These are phyloP conservation scores for Agrilus cyanescens DNA, from an alignment of 2,888 invertebrate species.

Conservation along the genomic window DNA sequence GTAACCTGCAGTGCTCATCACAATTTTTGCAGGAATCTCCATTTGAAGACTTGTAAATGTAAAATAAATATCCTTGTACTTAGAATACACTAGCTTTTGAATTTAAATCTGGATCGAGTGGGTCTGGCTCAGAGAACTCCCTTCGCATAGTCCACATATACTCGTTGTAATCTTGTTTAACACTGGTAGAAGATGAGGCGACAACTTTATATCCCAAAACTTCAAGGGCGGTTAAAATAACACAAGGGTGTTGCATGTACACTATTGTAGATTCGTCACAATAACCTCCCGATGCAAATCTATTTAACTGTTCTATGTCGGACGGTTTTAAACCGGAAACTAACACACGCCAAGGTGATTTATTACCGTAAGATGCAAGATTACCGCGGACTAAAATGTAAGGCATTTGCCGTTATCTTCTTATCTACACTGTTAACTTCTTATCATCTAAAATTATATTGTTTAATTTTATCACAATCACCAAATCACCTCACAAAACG, in stretches of 20 bases:
- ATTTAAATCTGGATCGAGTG: conserved; percentile 32
- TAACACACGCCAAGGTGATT: conserved; percentile 77
- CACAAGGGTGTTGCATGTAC: conserved; percentile 78
- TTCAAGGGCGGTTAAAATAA: conserved; percentile 75
- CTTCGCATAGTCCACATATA: conserved; percentile 92
- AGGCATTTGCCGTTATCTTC: conserved; percentile 47
- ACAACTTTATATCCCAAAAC: conserved; percentile 82
- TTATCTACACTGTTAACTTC: neutral
- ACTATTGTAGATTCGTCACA: conserved; percentile 77
- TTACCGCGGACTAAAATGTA: conserved; percentile 85
- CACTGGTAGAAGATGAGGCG: conserved; percentile 73
- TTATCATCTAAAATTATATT: neutral
- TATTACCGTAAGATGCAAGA: conserved; percentile 75
- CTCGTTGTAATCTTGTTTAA: conserved; percentile 80
- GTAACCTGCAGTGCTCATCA: conserved; percentile 42
- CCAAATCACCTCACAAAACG: too few relatives aligned
- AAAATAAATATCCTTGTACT: conserved; percentile 11
- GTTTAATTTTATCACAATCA: too few relatives aligned
- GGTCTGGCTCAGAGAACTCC: conserved; percentile 75
- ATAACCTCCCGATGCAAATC: conserved; percentile 74
- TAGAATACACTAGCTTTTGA: conserved; percentile 9
- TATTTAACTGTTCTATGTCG: conserved; percentile 71
- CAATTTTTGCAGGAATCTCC: conserved; percentile 34
- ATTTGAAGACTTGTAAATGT: conserved; percentile 17
- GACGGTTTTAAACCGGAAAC: conserved; percentile 76